Conservation (phyloP, 2,113 vertebrate genomes). For the Stomatorhinus ivindoensis region DNA sequence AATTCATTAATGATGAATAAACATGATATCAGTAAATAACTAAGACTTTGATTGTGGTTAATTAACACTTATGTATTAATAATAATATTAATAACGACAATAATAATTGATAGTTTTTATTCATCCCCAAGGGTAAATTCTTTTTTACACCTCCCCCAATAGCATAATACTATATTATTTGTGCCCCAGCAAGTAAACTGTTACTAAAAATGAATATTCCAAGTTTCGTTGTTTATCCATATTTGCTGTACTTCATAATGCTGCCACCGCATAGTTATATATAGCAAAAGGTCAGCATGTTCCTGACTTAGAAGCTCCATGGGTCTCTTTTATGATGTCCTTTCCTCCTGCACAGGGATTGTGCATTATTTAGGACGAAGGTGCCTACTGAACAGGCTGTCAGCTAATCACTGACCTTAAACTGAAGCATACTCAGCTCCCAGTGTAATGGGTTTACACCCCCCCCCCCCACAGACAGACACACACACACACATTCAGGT, state of each 20-base stretch:
- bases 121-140: no score
- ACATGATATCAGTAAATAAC: neutral
- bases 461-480: no score
- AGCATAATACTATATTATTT: neutral
- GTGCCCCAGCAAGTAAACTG: neutral
- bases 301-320: neutral
- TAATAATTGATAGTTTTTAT: no score
- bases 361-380: neutral
- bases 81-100: no score
- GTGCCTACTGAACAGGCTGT: neutral
- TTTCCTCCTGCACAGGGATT: neutral
- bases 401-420: neutral
- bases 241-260: neutral
- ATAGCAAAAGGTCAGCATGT: neutral
- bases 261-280: neutral
- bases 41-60: neutral
- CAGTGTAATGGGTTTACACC: neutral
- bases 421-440: neutral
- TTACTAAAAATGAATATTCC: neutral
- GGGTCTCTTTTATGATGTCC: neutral
- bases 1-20: neutral
- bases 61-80: neutral
- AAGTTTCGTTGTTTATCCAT: neutral
- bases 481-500: neutral
- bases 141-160: no score